Evolutionary conservation across 92 coral and sea anemone genomes (phyloP).

Genomic region (Phenganax subtilis): DNA sequence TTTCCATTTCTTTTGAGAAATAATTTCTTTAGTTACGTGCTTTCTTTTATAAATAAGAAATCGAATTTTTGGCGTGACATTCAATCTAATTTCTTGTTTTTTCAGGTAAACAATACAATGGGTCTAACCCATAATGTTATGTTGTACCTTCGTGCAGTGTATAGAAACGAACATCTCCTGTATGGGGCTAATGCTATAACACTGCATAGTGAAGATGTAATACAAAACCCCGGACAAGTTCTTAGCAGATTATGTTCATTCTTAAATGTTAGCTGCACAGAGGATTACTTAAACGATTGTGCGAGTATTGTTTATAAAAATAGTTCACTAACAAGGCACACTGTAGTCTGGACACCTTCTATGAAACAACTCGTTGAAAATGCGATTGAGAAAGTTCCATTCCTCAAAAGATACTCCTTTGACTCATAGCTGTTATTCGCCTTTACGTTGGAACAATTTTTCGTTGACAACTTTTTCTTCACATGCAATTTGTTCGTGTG

Average conservation of each 20-base stretch:
- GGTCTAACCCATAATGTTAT: slow-evolving; percentile 47
- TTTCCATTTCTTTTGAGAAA: too few species aligned
- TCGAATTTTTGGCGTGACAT: neutral
- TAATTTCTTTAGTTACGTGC: too few species aligned
- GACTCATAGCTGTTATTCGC: slow-evolving; percentile 21
- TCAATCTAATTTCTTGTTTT: neutral
- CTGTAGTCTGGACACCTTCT: slow-evolving; percentile 62
- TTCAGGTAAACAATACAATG: slow-evolving; percentile 58
- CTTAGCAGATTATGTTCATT: slow-evolving; percentile 63
- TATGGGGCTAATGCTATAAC: slow-evolving; percentile 53
- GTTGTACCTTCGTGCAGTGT: slow-evolving; percentile 53
- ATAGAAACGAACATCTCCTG: slow-evolving; percentile 50
- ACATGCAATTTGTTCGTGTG: too few species aligned
- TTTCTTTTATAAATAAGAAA: neutral
- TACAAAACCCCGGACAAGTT: slow-evolving; percentile 52
- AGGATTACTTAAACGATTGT: slow-evolving; percentile 69
- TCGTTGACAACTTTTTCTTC: too few species aligned
- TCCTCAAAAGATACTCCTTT: slow-evolving; percentile 59
- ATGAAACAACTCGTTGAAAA: slow-evolving; percentile 46
- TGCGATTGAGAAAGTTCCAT: slow-evolving; percentile 46
- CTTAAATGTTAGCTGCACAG: slow-evolving; percentile 59
- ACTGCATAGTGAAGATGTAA: slow-evolving; percentile 65
- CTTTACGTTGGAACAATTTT: too few species aligned
- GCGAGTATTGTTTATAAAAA: slow-evolving; percentile 57
- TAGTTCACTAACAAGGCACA: slow-evolving; percentile 63